Evolutionary conservation across 2,888 invertebrate genomes (phyloP), one percentile per base, ranked within the genome.

Genomic region (Acleris cristana): DNA sequence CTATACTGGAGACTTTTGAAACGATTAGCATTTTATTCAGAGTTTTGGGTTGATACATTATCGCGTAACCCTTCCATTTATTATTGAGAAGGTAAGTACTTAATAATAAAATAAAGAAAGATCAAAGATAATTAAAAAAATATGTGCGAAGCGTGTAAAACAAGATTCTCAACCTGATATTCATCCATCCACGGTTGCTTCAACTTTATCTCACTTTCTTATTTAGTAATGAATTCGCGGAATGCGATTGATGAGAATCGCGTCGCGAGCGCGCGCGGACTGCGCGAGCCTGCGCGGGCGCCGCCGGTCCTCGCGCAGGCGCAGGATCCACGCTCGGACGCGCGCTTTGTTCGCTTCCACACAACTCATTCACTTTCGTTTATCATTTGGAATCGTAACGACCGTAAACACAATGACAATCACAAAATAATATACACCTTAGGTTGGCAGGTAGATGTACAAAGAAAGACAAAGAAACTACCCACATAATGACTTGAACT

Each of bases 251-350:
- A 60, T 23, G 16, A 55, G 51, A 30, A 26, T 51, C 44, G 19
- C 56, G 72, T 74, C 72, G 74, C 63, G 78, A 80, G 83, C 74
- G 64, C 64, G 79, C 81, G 81, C 73, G 64, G 72, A 74, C 81
- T 83, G 73, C 69, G 73, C 65, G 68, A 64, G 67, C 73, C 73
- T 69, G 72, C 64, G 64, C 69, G 60, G 55, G 55, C 61, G 53
- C 55, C 61, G 52, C 55, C 62, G 70, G 68, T 66, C 65, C 64
- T 69, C 57, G 79, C 77, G 80, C 82, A 84, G 92, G 79, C 77
- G 80, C 82, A 84, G 92, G 92, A 92, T 82, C 70, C 76, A 88
- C 84, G 92, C 79, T 90, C 78, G 79, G 87, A 80, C 86, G 90
- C 86, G 79, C 81, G 70, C 85, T 86, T 90, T 92, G 89, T 91